These are phyloP conservation scores for Peromyscus polionotus DNA, from an alignment of 2,113 vertebrate species.

Conservation along the genomic window DNA sequence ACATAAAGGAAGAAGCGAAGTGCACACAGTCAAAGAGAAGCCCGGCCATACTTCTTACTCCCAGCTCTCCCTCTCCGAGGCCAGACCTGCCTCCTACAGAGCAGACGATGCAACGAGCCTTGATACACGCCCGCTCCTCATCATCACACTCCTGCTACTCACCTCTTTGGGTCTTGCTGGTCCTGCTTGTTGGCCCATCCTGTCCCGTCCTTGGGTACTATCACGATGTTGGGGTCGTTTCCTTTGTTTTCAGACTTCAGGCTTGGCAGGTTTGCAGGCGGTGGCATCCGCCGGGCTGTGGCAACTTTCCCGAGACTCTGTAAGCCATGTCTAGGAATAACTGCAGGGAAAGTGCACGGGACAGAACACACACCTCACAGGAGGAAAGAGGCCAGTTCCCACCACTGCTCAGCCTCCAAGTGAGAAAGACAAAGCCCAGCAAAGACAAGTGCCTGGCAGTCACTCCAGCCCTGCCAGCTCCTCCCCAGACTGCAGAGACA, in stretches of 20 bases:
- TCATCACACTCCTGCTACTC: background rate
- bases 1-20: background rate
- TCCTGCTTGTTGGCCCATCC: slow-evolving; percentile 99
- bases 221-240: slow-evolving; percentile 99
- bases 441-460: background rate
- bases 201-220: slow-evolving; percentile 99
- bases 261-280: slow-evolving; percentile 99
- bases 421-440: background rate
- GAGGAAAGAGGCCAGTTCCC: too few relatives aligned
- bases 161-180: slow-evolving; percentile 99
- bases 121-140: too few relatives aligned
- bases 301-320: slow-evolving; percentile 99
- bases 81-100: background rate
- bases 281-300: slow-evolving; percentile 99
- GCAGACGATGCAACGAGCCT: background rate
- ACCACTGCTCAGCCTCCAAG: background rate
- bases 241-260: slow-evolving; percentile 99
- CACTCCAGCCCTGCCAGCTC: background rate
- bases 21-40: background rate
- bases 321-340: slow-evolving; percentile 99
- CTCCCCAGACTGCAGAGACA: background rate
- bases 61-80: background rate
- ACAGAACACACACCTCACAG: background rate
- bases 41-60: background rate
- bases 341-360: slow-evolving; percentile 78